phyloP scores from a whole-genome alignment of 2,113 vertebrate genomes.

The Notothenia coriiceps region DNA sequence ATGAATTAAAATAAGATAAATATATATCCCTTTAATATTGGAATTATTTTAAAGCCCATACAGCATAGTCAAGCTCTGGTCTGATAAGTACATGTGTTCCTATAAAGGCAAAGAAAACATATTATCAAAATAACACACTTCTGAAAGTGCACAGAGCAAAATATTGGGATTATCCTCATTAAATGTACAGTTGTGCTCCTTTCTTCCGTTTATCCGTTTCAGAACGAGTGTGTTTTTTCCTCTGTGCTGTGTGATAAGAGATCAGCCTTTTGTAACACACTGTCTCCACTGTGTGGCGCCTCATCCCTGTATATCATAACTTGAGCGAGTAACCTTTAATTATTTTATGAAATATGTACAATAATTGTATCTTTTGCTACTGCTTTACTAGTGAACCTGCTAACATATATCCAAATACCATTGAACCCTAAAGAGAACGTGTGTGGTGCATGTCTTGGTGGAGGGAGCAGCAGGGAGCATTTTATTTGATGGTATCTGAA shows the following conservation, averaged over 20 bases:
- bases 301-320: neutral
- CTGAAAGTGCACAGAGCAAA: neutral
- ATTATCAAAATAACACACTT: neutral
- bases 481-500: neutral
- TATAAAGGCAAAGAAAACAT: neutral
- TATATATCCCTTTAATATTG: too few species aligned
- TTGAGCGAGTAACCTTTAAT: neutral
- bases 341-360: neutral
- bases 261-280: neutral
- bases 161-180: neutral
- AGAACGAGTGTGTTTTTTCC: neutral
- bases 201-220: neutral
- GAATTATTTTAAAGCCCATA: neutral
- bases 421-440: neutral
- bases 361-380: neutral
- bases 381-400: neutral
- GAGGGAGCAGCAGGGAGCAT: neutral
- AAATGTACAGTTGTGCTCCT: neutral
- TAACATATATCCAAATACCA: neutral
- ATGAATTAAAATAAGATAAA: too few species aligned
- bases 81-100: neutral
- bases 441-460: neutral
- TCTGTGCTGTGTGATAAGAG: neutral
- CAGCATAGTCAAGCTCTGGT: neutral
- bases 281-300: slow-evolving; percentile 36